Evolutionary conservation across 2,797 vertebrate species (phyloP), one percentile per base, ranked within the genome.

Genomic region (Aselliscus stoliczkanus): DNA sequence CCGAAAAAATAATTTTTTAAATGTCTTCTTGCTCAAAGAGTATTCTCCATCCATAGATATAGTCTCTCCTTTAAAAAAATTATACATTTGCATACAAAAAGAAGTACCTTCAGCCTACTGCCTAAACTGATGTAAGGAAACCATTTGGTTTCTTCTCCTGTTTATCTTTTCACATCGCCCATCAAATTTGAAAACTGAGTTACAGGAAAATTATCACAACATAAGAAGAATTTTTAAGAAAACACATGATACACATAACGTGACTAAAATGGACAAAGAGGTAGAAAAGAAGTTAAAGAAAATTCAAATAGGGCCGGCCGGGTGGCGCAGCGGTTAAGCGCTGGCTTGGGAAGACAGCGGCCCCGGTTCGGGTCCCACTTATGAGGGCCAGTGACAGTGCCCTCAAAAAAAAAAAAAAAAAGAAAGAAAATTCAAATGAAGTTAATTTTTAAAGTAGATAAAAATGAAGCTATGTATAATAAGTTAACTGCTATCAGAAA

Each of bases 341-440:
- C n/a, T n/a, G n/a, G n/a, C n/a, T n/a, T n/a, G n/a, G n/a, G n/a
- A n/a, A n/a, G n/a, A n/a, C n/a, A n/a, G n/a, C n/a, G n/a, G n/a
- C n/a, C n/a, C n/a, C n/a, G n/a, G n/a, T n/a, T n/a, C n/a, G n/a
- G n/a, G n/a, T n/a, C n/a, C n/a, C n/a, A n/a, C n/a, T n/a, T n/a
- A n/a, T n/a, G n/a, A n/a, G n/a, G n/a, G n/a, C n/a, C n/a, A n/a
- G n/a, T n/a, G n/a, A n/a, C n/a, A n/a, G n/a, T n/a, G n/a, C n/a
- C n/a, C n/a, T n/a, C n/a, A n/a, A n/a, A n/a, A n/a, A n/a, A n/a
- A n/a, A n/a, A n/a, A n/a, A 88, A 92, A 94, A 77, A 20, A 87
- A 88, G 54, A 80, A 86, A 95, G 14, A 81, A 90, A 81, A 92
- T 83, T 85, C 79, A 97, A 93, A 62, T 52, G 50, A 70, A 79